phyloP scores from a whole-genome alignment of 2,797 vertebrate genomes.

The Sebastes glaucus region DNA sequence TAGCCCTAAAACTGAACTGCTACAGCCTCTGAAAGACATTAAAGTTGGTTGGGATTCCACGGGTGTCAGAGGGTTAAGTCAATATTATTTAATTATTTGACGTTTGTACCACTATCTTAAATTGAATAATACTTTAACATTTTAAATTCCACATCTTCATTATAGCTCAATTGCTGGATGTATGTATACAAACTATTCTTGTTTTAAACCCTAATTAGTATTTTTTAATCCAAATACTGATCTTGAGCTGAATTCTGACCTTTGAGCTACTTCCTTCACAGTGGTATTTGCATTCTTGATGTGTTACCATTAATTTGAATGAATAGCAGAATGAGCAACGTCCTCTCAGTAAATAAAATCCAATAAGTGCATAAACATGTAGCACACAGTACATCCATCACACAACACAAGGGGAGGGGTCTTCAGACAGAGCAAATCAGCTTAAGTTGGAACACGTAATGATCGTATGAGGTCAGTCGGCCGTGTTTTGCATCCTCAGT shows the following conservation, averaged over 20 bases:
- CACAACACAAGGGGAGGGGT: neutral
- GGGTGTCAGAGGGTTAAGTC: no score
- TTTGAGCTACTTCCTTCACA: neutral
- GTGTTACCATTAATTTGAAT: neutral
- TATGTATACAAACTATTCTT: neutral
- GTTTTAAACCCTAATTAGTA: neutral
- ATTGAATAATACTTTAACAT: neutral
- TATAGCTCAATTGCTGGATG: neutral
- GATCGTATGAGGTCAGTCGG: slow-evolving; percentile 63
- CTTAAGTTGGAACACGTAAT: slow-evolving; percentile 19
- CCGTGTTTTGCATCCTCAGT: slow-evolving; percentile 38
- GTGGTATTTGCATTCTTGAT: neutral
- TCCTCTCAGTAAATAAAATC: neutral
- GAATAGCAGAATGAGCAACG: neutral
- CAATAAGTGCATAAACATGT: neutral
- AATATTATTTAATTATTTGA: neutral
- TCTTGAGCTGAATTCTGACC: neutral
- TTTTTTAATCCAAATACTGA: neutral
- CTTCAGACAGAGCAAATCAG: slow-evolving; percentile 18
- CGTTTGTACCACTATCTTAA: neutral
- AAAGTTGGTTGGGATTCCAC: no score
- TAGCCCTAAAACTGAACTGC: no score
- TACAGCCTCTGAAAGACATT: no score
- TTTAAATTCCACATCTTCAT: neutral
- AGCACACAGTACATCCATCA: neutral